Conservation (phyloP, 2,797 vertebrate genomes). For the Pterois miles region DNA sequence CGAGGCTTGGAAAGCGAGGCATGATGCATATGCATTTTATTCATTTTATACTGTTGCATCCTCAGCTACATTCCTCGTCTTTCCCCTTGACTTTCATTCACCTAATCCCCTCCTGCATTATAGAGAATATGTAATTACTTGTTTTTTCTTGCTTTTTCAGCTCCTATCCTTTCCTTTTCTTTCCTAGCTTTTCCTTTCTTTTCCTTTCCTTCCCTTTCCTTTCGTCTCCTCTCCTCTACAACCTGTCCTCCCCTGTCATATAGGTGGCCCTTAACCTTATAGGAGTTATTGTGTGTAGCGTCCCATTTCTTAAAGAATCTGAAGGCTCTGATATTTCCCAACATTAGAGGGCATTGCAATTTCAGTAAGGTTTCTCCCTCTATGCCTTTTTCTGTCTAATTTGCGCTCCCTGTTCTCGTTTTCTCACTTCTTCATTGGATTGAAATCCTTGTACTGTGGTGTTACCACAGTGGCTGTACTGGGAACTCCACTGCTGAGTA, state of each 20-base stretch:
- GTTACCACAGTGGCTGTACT: not conserved
- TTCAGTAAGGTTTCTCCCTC: not conserved
- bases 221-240: too few relatives aligned
- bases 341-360: conserved; percentile 25
- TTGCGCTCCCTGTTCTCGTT: not conserved
- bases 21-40: not conserved
- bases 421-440: not conserved
- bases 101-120: conserved; percentile 27
- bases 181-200: not conserved
- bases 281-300: not conserved
- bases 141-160: not conserved
- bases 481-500: conserved; percentile 4
- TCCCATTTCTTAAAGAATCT: conserved; percentile 31
- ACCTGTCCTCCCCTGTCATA: not conserved
- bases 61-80: conserved; percentile 6
- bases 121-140: conserved; percentile 27
- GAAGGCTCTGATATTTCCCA: conserved; percentile 29
- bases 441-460: not conserved
- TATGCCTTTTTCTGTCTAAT: not conserved
- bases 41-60: not conserved
- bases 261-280: not conserved
- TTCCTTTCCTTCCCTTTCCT: not conserved
- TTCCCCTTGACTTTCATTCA: conserved; percentile 41
- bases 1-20: not conserved
- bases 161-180: not conserved